Evolutionary conservation across 2,113 vertebrate genomes (phyloP).

Genomic region (Mellivora capensis): DNA sequence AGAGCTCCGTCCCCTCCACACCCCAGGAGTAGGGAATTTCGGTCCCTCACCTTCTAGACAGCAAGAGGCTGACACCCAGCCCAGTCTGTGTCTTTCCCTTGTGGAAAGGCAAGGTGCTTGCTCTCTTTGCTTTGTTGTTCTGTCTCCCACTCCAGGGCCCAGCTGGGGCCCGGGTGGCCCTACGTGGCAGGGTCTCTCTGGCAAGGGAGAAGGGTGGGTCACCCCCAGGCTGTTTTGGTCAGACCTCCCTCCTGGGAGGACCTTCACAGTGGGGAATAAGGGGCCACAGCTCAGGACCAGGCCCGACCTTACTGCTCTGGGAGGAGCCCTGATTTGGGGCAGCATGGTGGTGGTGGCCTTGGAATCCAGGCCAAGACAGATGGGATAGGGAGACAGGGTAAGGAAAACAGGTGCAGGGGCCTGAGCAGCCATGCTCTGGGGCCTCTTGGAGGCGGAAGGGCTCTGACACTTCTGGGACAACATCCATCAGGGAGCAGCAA

Average conservation of each 20-base stretch:
- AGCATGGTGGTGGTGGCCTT: rapidly evolving
- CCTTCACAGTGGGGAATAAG: not conserved
- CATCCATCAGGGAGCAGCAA: not conserved
- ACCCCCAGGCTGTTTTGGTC: not conserved
- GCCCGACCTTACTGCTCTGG: not conserved
- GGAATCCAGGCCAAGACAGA: too few relatives aligned
- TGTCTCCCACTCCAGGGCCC: not conserved
- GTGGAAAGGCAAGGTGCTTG: not conserved
- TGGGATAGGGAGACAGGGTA: too few relatives aligned
- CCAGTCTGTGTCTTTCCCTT: not conserved
- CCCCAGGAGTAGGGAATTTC: not conserved
- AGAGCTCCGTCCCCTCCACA: not conserved
- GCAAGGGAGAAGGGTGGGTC: too few relatives aligned
- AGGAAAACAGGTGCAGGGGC: not conserved
- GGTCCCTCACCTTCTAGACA: not conserved
- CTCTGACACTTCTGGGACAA: not conserved
- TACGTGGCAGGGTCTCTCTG: not conserved
- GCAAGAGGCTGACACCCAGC: not conserved
- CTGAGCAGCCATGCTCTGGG: not conserved
- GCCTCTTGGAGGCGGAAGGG: not conserved
- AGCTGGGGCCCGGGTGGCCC: not conserved
- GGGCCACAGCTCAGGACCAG: not conserved
- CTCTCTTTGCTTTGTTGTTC: not conserved
- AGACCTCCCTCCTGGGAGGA: not conserved
- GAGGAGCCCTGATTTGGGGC: not conserved